Evolutionary conservation across 2,888 invertebrate genomes (phyloP).

Genomic region (Unio pictorum): DNA sequence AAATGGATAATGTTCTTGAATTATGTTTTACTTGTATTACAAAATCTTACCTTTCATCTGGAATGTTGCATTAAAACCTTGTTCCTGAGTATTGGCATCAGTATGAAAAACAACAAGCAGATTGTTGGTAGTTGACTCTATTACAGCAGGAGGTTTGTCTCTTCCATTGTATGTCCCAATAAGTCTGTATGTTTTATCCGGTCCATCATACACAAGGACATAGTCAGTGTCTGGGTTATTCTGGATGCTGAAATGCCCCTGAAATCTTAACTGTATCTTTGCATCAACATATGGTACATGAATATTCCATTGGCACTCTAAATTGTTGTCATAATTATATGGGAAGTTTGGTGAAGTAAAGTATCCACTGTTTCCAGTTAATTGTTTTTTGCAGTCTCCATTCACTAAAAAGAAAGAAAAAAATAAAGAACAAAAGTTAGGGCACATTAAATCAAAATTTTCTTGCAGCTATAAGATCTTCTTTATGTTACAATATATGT

Average conservation of each 20-base stretch:
- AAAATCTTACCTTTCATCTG: slow-evolving; percentile 51
- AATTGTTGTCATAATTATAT: slow-evolving; percentile 32
- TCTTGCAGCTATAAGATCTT: too few species aligned
- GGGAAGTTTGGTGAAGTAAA: slow-evolving; percentile 48
- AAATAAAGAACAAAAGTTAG: not conserved
- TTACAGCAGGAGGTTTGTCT: slow-evolving; percentile 28
- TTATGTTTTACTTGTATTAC: not conserved
- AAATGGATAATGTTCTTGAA: not conserved
- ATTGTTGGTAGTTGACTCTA: slow-evolving; percentile 45
- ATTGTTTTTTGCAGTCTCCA: slow-evolving; percentile 26
- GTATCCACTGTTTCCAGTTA: slow-evolving; percentile 32
- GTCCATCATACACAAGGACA: slow-evolving; percentile 50
- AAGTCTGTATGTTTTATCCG: slow-evolving; percentile 26
- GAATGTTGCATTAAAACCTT: slow-evolving; percentile 55
- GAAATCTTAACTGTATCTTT: slow-evolving; percentile 45
- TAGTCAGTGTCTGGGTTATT: slow-evolving; percentile 34
- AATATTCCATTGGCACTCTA: slow-evolving; percentile 50
- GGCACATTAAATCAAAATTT: too few species aligned
- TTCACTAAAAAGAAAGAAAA: slow-evolving; percentile 16
- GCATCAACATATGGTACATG: slow-evolving; percentile 17
- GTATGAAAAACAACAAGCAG: slow-evolving; percentile 44
- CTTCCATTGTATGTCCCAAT: slow-evolving; percentile 41
- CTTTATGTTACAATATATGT: too few species aligned
- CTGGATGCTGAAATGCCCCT: slow-evolving; percentile 30
- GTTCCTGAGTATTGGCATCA: slow-evolving; percentile 20